Evolutionary conservation across 37 sponge, comb jelly and placozoan species (phyloP), one percentile per base, ranked within the genome.

Genomic region (Beroe forskalii): DNA sequence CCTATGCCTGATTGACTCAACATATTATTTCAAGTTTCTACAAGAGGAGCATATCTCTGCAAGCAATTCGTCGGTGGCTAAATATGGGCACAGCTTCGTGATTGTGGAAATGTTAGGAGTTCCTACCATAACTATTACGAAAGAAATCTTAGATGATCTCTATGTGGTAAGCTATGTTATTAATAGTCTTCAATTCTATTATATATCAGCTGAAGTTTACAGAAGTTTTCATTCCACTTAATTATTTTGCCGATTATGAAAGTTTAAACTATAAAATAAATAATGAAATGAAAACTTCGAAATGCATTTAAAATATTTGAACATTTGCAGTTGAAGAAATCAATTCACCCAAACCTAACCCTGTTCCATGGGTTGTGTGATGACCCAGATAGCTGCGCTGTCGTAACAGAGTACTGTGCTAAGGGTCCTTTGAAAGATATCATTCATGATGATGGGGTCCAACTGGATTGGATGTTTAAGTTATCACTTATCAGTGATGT

Each of bases 391-490:
- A 23, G 35, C 55, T 80, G 86, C 42, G 37, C 86, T 23, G 86
- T 80, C 0, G 55, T 80, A 1, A 44, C 60, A 6, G 86, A 80
- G 60, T 80, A 80, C 86, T 80, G 86, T 22, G 44, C 86, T 27
- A 80, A 80, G 27, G 86, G 86, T 43, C 35, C 86, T 1, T 37
- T 80, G 20, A 23, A 48, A 41, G 86, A 80, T 38, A 23, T 80
- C 1, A 37, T 37, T 44, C 86, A 80, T 80, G 35, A 80, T 24
- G 86, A 80, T 3, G 17, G 19, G 1, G 86, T 80, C 25, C 86
- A 80, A 33, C 86, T 80, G 39, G 86, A 80, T 30, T 80, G 86
- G 86, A 80, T 80, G 86, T 80, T 80, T 55, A 80, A 80, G 35
- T 55, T 80, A 32, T 80, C 86, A 20, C 86, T 80, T 23, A 38